Evolutionary conservation across 2,888 invertebrate species (phyloP).

Genomic region (Agrotis segetum): DNA sequence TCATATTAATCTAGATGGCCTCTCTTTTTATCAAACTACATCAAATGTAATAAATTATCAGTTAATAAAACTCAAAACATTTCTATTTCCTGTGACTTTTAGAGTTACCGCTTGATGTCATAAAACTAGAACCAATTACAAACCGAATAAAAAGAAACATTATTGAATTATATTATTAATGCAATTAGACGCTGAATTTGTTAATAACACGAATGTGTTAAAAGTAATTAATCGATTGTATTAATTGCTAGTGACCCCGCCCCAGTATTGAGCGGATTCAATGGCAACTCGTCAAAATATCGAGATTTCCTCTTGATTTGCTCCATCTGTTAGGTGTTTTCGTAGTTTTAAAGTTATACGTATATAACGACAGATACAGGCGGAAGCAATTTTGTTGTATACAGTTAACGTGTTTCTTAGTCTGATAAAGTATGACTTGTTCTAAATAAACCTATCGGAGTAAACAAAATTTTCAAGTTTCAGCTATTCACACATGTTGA

Average conservation of each 20-base stretch:
- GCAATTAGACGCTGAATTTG: conserved; percentile 18
- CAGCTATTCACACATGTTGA: too few species aligned
- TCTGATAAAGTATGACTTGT: too few species aligned
- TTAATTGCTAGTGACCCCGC: not conserved
- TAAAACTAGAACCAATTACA: conserved; percentile 26
- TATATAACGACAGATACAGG: too few species aligned
- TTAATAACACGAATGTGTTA: conserved; percentile 19
- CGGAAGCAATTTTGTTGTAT: too few species aligned
- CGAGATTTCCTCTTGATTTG: not conserved
- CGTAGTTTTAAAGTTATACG: too few species aligned
- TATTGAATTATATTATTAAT: not conserved
- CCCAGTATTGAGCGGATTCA: not conserved
- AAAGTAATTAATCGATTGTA: not conserved
- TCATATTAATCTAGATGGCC: not conserved
- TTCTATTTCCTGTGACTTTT: conserved; percentile 22
- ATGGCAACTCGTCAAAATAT: not conserved
- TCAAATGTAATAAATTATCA: conserved; percentile 7
- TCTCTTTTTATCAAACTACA: not conserved
- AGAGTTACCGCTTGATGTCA: not conserved
- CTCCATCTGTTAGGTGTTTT: too few species aligned
- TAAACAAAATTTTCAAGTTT: too few species aligned
- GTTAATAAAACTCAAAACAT: not conserved
- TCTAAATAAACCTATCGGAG: too few species aligned
- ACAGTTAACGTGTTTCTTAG: too few species aligned
- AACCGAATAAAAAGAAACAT: too few species aligned